These are phyloP conservation scores for Busseola fusca DNA, from an alignment of 2,888 invertebrate species.

Conservation along the genomic window DNA sequence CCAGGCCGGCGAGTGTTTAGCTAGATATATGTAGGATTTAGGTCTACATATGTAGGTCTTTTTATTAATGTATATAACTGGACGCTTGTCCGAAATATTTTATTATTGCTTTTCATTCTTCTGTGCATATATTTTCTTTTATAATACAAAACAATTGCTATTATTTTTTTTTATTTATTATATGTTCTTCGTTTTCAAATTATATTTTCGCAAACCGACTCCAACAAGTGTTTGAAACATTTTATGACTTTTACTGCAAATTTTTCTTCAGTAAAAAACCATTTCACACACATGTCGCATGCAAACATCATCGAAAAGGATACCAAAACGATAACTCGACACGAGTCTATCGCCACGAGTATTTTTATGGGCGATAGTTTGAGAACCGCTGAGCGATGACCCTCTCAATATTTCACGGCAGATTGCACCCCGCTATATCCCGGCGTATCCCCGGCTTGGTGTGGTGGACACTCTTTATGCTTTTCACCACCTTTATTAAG, in stretches of 20 bases:
- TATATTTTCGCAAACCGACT: not conserved
- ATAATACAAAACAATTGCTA: not conserved
- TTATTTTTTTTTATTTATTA: not conserved
- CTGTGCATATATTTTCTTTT: constrained; percentile 8
- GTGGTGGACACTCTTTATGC: constrained; percentile 54
- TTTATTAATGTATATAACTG: constrained; percentile 13
- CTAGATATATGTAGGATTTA: constrained; percentile 28
- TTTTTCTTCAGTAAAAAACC: constrained; percentile 10
- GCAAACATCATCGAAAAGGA: constrained; percentile 44
- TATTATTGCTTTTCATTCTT: not conserved
- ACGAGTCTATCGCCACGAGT: constrained; percentile 37
- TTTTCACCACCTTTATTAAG: constrained; percentile 64
- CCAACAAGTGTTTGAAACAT: not conserved
- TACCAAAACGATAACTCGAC: constrained; percentile 51
- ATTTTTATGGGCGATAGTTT: constrained; percentile 67
- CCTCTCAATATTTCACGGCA: constrained; percentile 82
- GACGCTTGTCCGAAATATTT: constrained; percentile 2
- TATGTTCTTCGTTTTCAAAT: not conserved
- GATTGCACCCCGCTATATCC: constrained; percentile 69
- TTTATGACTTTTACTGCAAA: constrained; percentile 18
- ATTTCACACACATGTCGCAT: constrained; percentile 37
- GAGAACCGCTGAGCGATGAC: constrained; percentile 71
- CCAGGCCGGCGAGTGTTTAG: constrained; percentile 18
- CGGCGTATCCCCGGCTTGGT: constrained; percentile 33
- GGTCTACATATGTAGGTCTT: constrained; percentile 20